Conservation (phyloP, 1,140 invertebrate genomes). For the Drosophila sechellia region DNA sequence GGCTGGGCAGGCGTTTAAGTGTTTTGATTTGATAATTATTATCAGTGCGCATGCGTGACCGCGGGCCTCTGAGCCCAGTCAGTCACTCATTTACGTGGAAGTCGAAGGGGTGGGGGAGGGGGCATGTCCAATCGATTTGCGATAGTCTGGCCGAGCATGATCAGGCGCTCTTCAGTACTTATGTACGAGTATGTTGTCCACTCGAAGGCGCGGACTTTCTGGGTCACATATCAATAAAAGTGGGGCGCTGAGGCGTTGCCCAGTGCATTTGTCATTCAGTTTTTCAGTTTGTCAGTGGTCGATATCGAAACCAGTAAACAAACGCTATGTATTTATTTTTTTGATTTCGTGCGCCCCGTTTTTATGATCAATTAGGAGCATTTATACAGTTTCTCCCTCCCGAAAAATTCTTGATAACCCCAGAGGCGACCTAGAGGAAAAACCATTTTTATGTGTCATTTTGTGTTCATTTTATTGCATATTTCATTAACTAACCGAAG, state of each 20-base stretch:
- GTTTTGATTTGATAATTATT: constrained; percentile 85
- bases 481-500: constrained; percentile 77
- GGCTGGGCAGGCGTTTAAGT: constrained; percentile 79
- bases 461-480: constrained; percentile 73
- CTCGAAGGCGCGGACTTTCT: constrained; percentile 42
- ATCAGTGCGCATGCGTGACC: constrained; percentile 81
- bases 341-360: constrained; percentile 36
- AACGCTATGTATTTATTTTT: constrained; percentile 27
- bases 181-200: background rate
- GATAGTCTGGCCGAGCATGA: constrained; percentile 48
- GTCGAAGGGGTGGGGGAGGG: background rate
- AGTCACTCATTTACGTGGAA: constrained; percentile 8
- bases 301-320: constrained; percentile 43
- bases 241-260: constrained; percentile 60
- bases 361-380: constrained; percentile 80
- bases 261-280: constrained; percentile 65
- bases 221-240: constrained; percentile 78
- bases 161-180: constrained; percentile 10
- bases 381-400: constrained; percentile 55
- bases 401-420: constrained; percentile 32
- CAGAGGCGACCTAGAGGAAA: constrained; percentile 9
- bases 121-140: constrained; percentile 73
- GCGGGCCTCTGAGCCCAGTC: constrained; percentile 29
- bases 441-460: constrained; percentile 59
- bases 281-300: constrained; percentile 2